Evolutionary conservation across 2,113 vertebrate species (phyloP).

Genomic region (mouse (Mus musculus)): GRCm39 chr2:43207001-43207500

Average conservation of each 20-base stretch:
- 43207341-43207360: neutral
- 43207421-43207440: neutral
- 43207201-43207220: neutral
- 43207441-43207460: neutral
- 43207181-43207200: neutral
- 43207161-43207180: neutral
- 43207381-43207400: neutral
- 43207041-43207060: neutral
- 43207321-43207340: neutral
- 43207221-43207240: neutral
- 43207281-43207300: neutral
- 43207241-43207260: neutral
- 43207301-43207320: neutral
- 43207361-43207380: neutral
- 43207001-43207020: conserved; percentile 21
- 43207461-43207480: neutral
- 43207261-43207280: neutral
- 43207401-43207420: neutral
- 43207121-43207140: neutral
- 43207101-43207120: neutral
- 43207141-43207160: conserved; percentile 31
- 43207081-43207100: conserved; percentile 3
- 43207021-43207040: conserved; percentile 34
- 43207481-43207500: neutral
- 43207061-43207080: conserved; percentile 3